Conservation (phyloP, 2,113 vertebrate species). For the Rhipidura dahli region DNA sequence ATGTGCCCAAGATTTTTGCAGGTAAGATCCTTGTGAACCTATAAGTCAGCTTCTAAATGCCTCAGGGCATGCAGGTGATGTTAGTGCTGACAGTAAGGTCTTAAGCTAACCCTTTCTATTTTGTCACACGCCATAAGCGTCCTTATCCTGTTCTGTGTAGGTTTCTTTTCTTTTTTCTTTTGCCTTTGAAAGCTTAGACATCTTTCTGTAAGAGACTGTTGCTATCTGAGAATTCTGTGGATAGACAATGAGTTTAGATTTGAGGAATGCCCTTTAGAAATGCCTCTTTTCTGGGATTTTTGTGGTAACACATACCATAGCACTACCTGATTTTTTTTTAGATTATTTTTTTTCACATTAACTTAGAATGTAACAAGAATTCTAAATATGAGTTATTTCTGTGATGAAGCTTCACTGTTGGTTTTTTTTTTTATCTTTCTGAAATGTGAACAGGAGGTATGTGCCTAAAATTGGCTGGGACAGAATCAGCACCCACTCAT, state of each 20-base stretch:
- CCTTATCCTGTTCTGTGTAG: neutral
- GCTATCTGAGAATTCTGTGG: neutral
- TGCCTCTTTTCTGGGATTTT: neutral
- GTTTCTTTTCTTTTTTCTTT: neutral
- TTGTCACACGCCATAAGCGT: neutral
- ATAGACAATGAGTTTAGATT: neutral
- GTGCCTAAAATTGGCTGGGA: constrained; percentile 51
- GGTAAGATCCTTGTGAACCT: neutral
- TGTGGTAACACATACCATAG: neutral
- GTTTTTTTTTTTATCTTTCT: neutral
- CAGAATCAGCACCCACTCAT: constrained; percentile 51
- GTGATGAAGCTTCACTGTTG: neutral
- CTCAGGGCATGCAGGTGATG: neutral
- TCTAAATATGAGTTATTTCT: constrained; percentile 37
- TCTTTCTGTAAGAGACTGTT: neutral
- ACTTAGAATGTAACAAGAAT: neutral
- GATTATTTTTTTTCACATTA: neutral
- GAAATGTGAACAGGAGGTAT: constrained; percentile 55
- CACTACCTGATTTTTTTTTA: neutral
- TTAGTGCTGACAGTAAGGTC: neutral
- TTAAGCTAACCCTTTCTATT: neutral
- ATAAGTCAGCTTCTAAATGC: neutral
- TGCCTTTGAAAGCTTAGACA: neutral
- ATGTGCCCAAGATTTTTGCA: neutral
- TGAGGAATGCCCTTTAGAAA: constrained; percentile 47